Percentiles rank a stretch among this genome's conserved stretches.
phyloP scores from a whole-genome alignment of 2,113 vertebrate species.

The Tragelaphus strepsiceros region DNA sequence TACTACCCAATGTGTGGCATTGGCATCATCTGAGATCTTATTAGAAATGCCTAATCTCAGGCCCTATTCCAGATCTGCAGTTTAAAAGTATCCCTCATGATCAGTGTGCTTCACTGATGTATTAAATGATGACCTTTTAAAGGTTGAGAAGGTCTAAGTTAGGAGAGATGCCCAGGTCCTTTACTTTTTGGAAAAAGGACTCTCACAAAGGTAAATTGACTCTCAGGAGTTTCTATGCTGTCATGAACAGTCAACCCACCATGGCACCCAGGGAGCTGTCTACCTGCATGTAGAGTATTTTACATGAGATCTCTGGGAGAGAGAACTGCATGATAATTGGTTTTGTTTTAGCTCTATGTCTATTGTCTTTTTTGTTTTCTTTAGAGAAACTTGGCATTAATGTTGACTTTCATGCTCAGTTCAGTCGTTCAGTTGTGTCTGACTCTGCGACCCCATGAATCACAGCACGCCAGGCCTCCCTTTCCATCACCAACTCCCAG shows the following conservation, averaged over 20 bases:
- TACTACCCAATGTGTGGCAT: not conserved
- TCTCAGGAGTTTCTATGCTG: not conserved
- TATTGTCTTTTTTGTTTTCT: not conserved
- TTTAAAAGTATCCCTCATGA: not conserved
- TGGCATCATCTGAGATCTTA: not conserved
- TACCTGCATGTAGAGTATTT: not conserved
- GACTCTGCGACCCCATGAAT: too few relatives aligned
- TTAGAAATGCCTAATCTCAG: not conserved
- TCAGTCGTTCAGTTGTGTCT: too few relatives aligned
- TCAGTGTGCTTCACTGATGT: not conserved
- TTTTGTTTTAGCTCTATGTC: not conserved
- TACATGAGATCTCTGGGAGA: not conserved
- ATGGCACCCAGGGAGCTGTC: not conserved
- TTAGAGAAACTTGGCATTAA: not conserved
- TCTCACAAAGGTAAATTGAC: not conserved
- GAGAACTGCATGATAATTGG: not conserved
- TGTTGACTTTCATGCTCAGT: not conserved
- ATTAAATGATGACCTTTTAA: not conserved
- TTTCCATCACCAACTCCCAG: too few relatives aligned
- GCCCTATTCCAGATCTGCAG: not conserved
- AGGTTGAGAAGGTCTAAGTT: not conserved
- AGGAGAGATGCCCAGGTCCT: not conserved
- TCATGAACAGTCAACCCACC: not conserved
- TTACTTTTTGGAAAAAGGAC: not conserved
- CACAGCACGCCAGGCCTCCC: too few relatives aligned